Evolutionary conservation across 2,888 invertebrate species (phyloP), one percentile per base, ranked within the genome.

Genomic region (Cyclophora albipunctata): DNA sequence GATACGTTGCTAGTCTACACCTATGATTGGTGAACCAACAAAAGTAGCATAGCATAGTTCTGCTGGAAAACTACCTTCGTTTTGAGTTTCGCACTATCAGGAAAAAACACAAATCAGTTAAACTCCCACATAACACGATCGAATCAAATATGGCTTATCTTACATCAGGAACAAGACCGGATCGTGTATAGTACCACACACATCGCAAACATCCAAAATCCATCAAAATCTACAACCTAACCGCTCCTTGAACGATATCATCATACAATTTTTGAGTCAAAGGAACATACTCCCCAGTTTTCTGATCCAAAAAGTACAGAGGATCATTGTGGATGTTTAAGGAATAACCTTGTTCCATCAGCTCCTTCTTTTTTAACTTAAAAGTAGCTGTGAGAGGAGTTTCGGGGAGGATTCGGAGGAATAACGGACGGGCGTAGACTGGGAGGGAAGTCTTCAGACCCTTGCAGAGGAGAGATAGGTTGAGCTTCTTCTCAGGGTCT

Each of bases 301-400:
- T 86, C 50, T 75, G 81, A 48, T 89, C 87, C 51, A 88, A 79
- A 67, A 94, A 94, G 74, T 91, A 97, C 40, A 97, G 71, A 1
- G 91, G 90, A 76, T 96, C 96, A 43, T 89, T 86, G 20, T 93
- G 80, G 58, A 90, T 75, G 3, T 75, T 78, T 5, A 92, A 69
- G 54, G 96, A 89, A 68, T 92, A 98, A 0, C 94, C 96, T 66
- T 97, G 95, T 49, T 92, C 89, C 70, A 96, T 93, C 34, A 98
- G 83, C 61, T 96, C 94, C n/a, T 92, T 92, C 81, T 99, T 99
- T 74, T 95, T 95, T 60, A 98, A 80, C 83, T 99, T 99, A 75
- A 95, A 98, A 0, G 99, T 99, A 47, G 93, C 92, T 2, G 95
- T 95, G 45, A 94, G 78, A 0, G 97, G 96, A 5, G 98, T 91